phyloP scores from a whole-genome alignment of 1,140 invertebrate genomes.

The Drosophila pectinifera region DNA sequence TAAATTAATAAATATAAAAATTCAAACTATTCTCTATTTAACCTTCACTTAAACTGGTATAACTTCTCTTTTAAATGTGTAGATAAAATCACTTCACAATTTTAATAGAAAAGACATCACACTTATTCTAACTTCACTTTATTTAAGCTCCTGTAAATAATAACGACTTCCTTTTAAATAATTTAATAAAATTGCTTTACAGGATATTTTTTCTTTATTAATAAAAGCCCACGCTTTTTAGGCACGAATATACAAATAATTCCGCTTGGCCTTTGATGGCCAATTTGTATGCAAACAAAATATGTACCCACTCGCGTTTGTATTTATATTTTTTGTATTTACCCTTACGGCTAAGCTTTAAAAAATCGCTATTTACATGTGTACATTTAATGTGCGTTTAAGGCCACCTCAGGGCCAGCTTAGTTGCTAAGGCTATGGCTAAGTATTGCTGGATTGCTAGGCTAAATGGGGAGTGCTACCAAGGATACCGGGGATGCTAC shows the following conservation, averaged over 20 bases:
- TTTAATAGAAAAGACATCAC: too few species aligned
- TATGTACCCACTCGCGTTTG: constrained; percentile 14
- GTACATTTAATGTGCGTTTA: constrained; percentile 71
- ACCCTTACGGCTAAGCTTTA: constrained; percentile 53
- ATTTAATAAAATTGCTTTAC: not conserved
- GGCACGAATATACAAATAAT: not conserved
- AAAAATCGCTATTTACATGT: constrained; percentile 64
- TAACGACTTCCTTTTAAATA: too few species aligned
- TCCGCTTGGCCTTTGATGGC: not conserved
- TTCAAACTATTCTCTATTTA: too few species aligned
- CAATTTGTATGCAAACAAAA: constrained; percentile 13
- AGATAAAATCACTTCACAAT: too few species aligned
- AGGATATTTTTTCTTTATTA: too few species aligned
- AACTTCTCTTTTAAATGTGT: too few species aligned
- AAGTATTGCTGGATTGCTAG: constrained; percentile 21
- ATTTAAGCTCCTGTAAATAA: too few species aligned
- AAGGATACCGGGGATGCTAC: not conserved
- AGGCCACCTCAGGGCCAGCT: constrained; percentile 59
- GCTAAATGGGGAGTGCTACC: constrained; percentile 19
- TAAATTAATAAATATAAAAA: too few species aligned
- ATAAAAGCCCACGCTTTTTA: not conserved
- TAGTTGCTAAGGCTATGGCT: constrained; percentile 41
- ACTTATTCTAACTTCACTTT: too few species aligned
- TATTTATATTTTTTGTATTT: constrained; percentile 25
- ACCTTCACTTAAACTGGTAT: too few species aligned